Conservation (phyloP, 2,797 vertebrate genomes). For the Enteromius treurensis region DNA sequence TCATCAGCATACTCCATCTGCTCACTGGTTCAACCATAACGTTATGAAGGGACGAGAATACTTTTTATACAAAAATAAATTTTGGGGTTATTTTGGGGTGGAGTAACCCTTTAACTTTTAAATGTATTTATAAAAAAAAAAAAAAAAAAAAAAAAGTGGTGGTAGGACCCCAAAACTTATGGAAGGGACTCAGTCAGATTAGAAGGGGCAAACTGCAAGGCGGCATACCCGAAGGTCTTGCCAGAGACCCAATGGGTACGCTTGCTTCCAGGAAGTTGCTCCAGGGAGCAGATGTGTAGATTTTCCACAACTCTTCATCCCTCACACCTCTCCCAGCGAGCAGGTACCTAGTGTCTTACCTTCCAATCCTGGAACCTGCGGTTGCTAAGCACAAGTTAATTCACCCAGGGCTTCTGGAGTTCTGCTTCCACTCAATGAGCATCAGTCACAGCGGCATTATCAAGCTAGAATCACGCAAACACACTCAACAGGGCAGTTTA, state of each 20-base stretch:
- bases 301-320: slow-evolving; percentile 18
- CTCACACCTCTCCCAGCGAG: slow-evolving; percentile 11
- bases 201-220: neutral
- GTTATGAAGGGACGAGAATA: no score
- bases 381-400: slow-evolving; percentile 45
- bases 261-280: slow-evolving; percentile 11
- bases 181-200: neutral
- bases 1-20: no score
- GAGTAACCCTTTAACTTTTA: neutral
- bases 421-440: slow-evolving; percentile 46
- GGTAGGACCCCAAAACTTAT: neutral
- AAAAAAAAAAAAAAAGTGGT: neutral
- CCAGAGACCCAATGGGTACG: neutral
- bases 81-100: no score
- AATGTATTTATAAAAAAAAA: neutral
- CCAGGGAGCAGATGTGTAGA: slow-evolving; percentile 2
- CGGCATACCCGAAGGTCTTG: neutral
- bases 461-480: slow-evolving; percentile 30
- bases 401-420: slow-evolving; percentile 29
- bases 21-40: no score
- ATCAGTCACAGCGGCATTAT: slow-evolving; percentile 28
- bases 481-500: slow-evolving; percentile 12
- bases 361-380: slow-evolving; percentile 31
- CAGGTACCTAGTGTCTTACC: slow-evolving; percentile 10
- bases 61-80: no score